phyloP scores from a whole-genome alignment of 2,888 invertebrate species.

The Lobophora halterata region DNA sequence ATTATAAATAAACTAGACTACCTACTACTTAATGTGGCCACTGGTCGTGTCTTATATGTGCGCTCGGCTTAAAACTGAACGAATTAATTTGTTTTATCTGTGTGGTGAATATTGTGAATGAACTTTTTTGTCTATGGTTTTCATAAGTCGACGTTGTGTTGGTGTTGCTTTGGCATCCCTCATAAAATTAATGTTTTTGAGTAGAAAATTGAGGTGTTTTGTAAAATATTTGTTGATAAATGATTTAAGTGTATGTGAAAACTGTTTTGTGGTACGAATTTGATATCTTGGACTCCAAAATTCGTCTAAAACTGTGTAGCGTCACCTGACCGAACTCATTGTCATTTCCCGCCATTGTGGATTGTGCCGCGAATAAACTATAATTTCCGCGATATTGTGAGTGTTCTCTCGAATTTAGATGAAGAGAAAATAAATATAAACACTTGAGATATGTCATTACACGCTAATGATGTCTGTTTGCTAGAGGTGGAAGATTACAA shows the following conservation, averaged over 20 bases:
- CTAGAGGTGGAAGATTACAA: slow-evolving; percentile 79
- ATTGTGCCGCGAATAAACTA: slow-evolving; percentile 52
- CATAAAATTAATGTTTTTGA: slow-evolving; percentile 65
- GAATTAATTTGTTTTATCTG: too few relatives aligned
- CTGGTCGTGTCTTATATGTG: too few relatives aligned
- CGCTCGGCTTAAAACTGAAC: too few relatives aligned
- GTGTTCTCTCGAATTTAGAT: slow-evolving; percentile 48
- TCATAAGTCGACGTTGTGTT: slow-evolving; percentile 62
- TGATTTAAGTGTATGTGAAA: slow-evolving; percentile 32
- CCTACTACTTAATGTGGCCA: too few relatives aligned
- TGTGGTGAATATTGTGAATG: too few relatives aligned
- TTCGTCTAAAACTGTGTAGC: slow-evolving; percentile 61
- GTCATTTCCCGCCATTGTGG: slow-evolving; percentile 82
- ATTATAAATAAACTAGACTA: slow-evolving; percentile 1
- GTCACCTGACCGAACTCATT: slow-evolving; percentile 80
- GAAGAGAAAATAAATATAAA: slow-evolving; percentile 53
- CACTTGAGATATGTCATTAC: slow-evolving; percentile 75
- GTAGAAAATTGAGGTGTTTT: slow-evolving; percentile 41
- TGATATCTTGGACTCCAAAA: slow-evolving; percentile 38
- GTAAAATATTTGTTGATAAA: slow-evolving; percentile 35
- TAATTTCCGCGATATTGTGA: slow-evolving; percentile 42
- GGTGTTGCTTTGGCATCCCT: slow-evolving; percentile 72
- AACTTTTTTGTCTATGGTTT: slow-evolving; percentile 51
- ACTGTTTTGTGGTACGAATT: slow-evolving; percentile 44
- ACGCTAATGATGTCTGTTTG: slow-evolving; percentile 79